Conservation (phyloP, 2,797 vertebrate genomes). For the Sphenodon punctatus region DNA sequence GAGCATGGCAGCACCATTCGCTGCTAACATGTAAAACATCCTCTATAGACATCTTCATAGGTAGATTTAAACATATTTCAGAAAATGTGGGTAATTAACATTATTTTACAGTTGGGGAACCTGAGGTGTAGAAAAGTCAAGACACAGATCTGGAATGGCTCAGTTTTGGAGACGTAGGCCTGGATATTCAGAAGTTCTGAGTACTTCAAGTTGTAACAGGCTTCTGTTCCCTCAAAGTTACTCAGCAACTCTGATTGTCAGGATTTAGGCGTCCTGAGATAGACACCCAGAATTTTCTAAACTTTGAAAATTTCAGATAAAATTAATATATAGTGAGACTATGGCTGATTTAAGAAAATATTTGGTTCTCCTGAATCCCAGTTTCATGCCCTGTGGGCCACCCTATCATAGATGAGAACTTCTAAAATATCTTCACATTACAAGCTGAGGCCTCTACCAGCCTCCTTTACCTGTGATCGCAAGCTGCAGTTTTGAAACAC, state of each 20-base stretch:
- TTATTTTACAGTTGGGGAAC: not conserved
- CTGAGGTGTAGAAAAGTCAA: not conserved
- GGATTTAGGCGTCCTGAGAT: too few species aligned
- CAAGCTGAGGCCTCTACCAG: not conserved
- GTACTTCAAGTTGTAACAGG: too few species aligned
- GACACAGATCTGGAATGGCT: not conserved
- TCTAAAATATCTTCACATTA: not conserved
- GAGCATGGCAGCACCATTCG: too few species aligned
- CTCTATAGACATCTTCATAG: not conserved
- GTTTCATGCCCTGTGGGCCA: not conserved
- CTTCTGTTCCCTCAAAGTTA: too few species aligned
- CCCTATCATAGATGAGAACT: not conserved
- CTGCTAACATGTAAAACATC: too few species aligned
- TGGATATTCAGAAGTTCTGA: not conserved
- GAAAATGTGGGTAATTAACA: not conserved
- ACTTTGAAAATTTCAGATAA: too few species aligned
- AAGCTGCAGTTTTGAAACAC: not conserved
- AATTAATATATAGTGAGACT: not conserved
- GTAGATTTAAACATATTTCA: not conserved
- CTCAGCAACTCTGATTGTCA: too few species aligned
- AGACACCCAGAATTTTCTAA: too few species aligned
- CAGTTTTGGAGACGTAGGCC: not conserved
- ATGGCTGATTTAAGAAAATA: not conserved
- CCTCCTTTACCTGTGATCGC: not conserved
- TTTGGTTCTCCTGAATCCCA: not conserved